phyloP scores from a whole-genome alignment of 2,888 invertebrate species.

The Clanis bilineata region DNA sequence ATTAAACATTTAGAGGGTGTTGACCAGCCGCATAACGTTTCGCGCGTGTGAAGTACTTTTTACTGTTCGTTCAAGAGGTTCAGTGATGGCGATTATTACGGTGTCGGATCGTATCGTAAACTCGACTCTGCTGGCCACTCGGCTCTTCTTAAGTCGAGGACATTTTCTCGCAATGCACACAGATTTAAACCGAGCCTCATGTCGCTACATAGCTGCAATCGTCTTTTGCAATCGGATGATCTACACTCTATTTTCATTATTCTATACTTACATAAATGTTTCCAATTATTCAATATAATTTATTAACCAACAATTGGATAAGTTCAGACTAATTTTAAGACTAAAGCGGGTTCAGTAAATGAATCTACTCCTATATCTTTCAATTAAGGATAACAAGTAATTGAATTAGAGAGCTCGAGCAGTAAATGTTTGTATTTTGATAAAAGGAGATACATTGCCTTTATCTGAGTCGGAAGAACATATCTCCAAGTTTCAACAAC shows the following conservation, averaged over 20 bases:
- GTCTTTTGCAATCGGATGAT: background rate
- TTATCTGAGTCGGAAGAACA: constrained; percentile 45
- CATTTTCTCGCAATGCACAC: constrained; percentile 1
- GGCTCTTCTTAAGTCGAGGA: background rate
- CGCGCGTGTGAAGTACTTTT: background rate
- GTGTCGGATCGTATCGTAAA: background rate
- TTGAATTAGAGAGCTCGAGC: background rate
- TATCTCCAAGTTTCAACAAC: constrained; percentile 6
- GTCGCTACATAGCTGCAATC: too few relatives aligned
- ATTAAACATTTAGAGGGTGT: background rate
- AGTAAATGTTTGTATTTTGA: constrained; percentile 45
- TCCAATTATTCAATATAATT: too few relatives aligned
- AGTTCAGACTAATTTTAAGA: background rate
- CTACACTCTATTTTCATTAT: background rate
- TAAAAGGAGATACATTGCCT: constrained; percentile 53
- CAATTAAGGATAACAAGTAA: background rate
- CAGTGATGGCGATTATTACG: constrained; percentile 2
- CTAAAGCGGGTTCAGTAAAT: background rate
- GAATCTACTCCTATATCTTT: background rate
- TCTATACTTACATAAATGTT: background rate
- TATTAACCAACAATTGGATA: too few relatives aligned
- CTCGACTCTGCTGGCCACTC: background rate
- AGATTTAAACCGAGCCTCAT: background rate
- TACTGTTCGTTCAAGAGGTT: constrained; percentile 1
- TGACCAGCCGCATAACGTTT: constrained; percentile 22